These are phyloP conservation scores for Conger conger DNA, from an alignment of 2,113 vertebrate genomes.

Conservation along the genomic window DNA sequence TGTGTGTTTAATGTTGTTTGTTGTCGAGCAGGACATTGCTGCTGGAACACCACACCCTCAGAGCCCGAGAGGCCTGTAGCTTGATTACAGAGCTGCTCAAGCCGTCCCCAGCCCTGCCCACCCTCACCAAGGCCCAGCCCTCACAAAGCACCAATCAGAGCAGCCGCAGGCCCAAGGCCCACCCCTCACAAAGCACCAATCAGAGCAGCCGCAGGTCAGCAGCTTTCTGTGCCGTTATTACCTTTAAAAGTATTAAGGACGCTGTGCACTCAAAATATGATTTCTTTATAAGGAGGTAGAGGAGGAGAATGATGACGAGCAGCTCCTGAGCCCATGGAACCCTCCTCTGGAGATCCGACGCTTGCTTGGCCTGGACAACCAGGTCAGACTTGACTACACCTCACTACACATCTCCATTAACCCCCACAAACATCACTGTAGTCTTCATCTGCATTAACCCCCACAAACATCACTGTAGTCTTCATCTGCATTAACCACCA, in stretches of 20 bases:
- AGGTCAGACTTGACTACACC: no score
- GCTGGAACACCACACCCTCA: slow-evolving; percentile 74
- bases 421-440: no score
- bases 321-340: slow-evolving; percentile 66
- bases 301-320: slow-evolving; percentile 53
- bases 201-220: neutral
- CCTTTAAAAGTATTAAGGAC: no score
- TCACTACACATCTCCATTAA: no score
- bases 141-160: slow-evolving; percentile 25
- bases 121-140: neutral
- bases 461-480: no score
- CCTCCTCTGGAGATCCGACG: slow-evolving; percentile 59
- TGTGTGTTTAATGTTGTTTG: neutral
- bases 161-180: slow-evolving; percentile 58
- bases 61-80: slow-evolving; percentile 74
- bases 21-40: slow-evolving; percentile 64
- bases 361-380: slow-evolving; percentile 50
- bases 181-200: no score
- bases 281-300: no score
- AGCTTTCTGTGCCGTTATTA: neutral
- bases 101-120: slow-evolving; percentile 49
- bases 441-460: no score
- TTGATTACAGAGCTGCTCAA: slow-evolving; percentile 76
- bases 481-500: no score
- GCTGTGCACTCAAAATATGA: no score